These are phyloP conservation scores for Eulacestoma nigropectus DNA, from an alignment of 2,113 vertebrate species.

Conservation along the genomic window DNA sequence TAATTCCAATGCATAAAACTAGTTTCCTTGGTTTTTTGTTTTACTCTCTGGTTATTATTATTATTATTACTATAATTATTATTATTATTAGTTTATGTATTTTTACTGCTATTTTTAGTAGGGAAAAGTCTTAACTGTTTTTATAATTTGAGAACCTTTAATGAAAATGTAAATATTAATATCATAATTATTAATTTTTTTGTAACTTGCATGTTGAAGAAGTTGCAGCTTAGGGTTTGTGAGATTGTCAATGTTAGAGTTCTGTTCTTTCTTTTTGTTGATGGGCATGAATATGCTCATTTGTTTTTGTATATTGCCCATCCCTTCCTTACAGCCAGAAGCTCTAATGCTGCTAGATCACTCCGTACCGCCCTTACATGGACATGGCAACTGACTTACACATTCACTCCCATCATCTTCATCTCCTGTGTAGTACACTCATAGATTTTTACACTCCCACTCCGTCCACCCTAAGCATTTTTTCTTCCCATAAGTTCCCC, in stretches of 20 bases:
- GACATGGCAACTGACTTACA: slow-evolving; percentile 99
- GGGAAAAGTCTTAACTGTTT: slow-evolving; percentile 70
- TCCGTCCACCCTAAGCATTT: slow-evolving; percentile 68
- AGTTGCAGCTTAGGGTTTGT: slow-evolving; percentile 99
- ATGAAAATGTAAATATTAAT: slow-evolving; percentile 70
- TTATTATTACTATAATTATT: slow-evolving; percentile 53
- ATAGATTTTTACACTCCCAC: slow-evolving; percentile 79
- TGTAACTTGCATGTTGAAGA: slow-evolving; percentile 96
- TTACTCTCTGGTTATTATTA: slow-evolving; percentile 65
- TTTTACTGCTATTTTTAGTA: slow-evolving; percentile 74
- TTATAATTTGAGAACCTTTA: slow-evolving; percentile 67
- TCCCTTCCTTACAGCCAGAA: slow-evolving; percentile 99
- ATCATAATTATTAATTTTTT: slow-evolving; percentile 61
- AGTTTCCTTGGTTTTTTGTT: slow-evolving; percentile 71
- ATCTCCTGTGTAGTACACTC: slow-evolving; percentile 97
- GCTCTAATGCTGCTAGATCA: slow-evolving; percentile 99
- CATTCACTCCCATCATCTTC: slow-evolving; percentile 94
- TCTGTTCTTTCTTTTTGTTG: slow-evolving; percentile 96
- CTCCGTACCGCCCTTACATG: slow-evolving; percentile 99
- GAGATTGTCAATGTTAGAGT: slow-evolving; percentile 99
- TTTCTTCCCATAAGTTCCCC: slow-evolving; percentile 65
- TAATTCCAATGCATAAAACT: slow-evolving; percentile 76
- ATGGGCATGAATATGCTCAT: slow-evolving; percentile 99
- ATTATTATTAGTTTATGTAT: slow-evolving; percentile 75
- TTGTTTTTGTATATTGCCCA: slow-evolving; percentile 99